A percentile compares a stretch with the other conserved stretches of the same genome.
Conservation (phyloP, 1,140 invertebrate species). For the Pseudobourletiella spinata region DNA sequence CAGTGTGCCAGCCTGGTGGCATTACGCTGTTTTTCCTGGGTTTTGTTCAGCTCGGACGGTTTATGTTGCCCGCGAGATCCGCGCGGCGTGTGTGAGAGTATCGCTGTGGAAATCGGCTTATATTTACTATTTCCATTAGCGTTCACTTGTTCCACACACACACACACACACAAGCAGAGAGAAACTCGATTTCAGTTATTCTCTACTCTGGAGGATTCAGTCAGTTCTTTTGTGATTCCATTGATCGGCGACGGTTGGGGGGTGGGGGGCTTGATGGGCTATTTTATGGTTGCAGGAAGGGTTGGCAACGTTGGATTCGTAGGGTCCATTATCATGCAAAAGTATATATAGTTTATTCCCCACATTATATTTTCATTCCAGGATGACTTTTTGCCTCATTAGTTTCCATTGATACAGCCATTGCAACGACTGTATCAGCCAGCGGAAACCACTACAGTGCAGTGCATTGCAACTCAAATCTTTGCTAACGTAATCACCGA, state of each 20-base stretch:
- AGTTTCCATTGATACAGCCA: too few species aligned
- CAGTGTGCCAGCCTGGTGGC: background rate
- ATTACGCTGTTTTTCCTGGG: background rate
- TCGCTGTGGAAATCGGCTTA: background rate
- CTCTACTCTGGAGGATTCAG: background rate
- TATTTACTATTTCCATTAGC: background rate
- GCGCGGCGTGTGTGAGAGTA: background rate
- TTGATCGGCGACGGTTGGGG: too few species aligned
- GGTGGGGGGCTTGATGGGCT: too few species aligned
- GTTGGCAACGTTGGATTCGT: too few species aligned
- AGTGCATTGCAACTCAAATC: too few species aligned
- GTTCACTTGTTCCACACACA: background rate
- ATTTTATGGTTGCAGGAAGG: too few species aligned
- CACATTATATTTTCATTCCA: background rate
- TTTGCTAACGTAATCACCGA: too few species aligned
- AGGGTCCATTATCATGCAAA: too few species aligned
- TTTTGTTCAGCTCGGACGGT: background rate
- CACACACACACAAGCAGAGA: background rate
- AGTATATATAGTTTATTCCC: background rate
- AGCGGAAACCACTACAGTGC: too few species aligned
- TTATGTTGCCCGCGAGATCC: background rate
- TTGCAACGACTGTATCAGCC: too few species aligned
- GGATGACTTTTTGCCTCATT: too few species aligned
- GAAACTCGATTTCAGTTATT: background rate
- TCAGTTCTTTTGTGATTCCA: background rate